Conservation (phyloP, 2,888 invertebrate genomes). For the Oligia fasciuncula region DNA sequence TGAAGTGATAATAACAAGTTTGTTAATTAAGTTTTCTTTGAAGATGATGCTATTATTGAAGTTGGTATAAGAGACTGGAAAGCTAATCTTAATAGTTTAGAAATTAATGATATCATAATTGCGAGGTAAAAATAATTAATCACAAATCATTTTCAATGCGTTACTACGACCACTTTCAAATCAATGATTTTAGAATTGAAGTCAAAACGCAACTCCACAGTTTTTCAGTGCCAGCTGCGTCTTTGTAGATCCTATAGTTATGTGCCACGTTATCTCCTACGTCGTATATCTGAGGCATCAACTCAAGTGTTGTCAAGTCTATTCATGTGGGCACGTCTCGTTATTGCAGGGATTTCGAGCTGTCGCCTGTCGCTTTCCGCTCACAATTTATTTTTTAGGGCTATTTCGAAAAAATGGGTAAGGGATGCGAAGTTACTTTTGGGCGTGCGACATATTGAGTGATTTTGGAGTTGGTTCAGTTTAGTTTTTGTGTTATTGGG, state of each 20-base stretch:
- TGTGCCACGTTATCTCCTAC: slow-evolving; percentile 56
- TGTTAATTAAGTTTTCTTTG: slow-evolving; percentile 39
- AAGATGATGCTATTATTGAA: slow-evolving; percentile 34
- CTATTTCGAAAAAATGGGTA: slow-evolving; percentile 51
- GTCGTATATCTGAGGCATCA: slow-evolving; percentile 61
- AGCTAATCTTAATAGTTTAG: slow-evolving; percentile 9
- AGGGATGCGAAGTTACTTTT: slow-evolving; percentile 40
- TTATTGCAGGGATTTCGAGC: slow-evolving; percentile 61
- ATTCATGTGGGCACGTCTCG: slow-evolving; percentile 75
- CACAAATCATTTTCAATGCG: background rate
- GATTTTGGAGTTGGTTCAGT: slow-evolving; percentile 22
- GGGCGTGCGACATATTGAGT: slow-evolving; percentile 34
- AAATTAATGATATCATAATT: slow-evolving; percentile 2
- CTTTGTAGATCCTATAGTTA: slow-evolving; percentile 51
- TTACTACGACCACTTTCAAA: background rate
- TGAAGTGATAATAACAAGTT: slow-evolving; percentile 40
- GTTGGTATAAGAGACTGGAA: background rate
- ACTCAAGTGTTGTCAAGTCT: slow-evolving; percentile 71
- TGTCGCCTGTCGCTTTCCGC: slow-evolving; percentile 45
- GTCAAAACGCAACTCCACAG: slow-evolving; percentile 4
- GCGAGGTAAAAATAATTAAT: background rate
- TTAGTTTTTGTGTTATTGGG: slow-evolving; percentile 14
- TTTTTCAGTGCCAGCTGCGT: slow-evolving; percentile 33
- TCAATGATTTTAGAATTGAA: background rate
- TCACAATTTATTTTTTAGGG: slow-evolving; percentile 58